Conservation (phyloP, 2,113 vertebrate genomes). For the Ia io region DNA sequence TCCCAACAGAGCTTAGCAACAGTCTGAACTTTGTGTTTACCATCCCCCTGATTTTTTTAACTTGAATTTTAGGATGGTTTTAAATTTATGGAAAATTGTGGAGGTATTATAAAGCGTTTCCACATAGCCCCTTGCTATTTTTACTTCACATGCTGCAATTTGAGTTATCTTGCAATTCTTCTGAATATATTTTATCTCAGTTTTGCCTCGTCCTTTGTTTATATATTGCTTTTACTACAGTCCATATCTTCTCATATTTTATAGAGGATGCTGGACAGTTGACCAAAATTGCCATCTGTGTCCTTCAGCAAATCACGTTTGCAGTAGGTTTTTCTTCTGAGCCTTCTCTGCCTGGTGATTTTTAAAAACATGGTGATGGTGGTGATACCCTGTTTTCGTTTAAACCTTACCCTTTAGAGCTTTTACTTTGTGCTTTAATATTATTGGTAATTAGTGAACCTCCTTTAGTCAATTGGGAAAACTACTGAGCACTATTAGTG, state of each 20-base stretch:
- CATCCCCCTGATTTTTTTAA: neutral
- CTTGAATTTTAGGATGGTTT: neutral
- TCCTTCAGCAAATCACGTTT: neutral
- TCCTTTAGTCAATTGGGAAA: neutral
- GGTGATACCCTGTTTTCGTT: neutral
- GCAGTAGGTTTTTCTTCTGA: neutral
- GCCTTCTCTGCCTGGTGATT: neutral
- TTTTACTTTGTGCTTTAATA: neutral
- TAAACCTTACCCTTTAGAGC: neutral
- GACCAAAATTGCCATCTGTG: neutral
- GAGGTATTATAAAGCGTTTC: neutral
- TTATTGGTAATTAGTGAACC: neutral
- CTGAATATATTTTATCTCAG: neutral
- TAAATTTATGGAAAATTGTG: neutral
- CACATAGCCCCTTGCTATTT: neutral
- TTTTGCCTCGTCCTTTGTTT: neutral
- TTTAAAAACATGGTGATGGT: neutral
- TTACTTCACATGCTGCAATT: neutral
- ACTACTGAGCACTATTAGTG: neutral
- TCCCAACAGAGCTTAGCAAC: neutral
- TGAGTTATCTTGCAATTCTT: neutral
- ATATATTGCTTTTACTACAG: neutral
- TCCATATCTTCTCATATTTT: neutral
- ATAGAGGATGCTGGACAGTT: neutral
- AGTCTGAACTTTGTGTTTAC: neutral